These are phyloP conservation scores for Pseudorectes ferrugineus DNA, from an alignment of 2,113 vertebrate genomes.

Conservation along the genomic window DNA sequence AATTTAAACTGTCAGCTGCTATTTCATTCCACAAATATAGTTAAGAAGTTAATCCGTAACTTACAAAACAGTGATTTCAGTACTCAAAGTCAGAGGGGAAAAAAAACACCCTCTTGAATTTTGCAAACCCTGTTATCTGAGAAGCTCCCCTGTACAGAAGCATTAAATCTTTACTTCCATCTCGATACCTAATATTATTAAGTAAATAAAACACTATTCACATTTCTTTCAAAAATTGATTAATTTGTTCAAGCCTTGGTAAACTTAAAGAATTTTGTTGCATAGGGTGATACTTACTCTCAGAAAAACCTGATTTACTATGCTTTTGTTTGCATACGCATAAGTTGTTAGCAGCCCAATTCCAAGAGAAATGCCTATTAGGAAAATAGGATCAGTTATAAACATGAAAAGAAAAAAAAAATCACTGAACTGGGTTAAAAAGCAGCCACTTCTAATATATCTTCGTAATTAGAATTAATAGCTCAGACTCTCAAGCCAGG, in stretches of 20 bases:
- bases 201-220: background rate
- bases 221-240: conserved; percentile 21
- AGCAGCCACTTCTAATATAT: background rate
- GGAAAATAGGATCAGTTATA: conserved; percentile 76
- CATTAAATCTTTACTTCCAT: background rate
- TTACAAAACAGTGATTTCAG: background rate
- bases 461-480: conserved; percentile 37
- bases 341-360: conserved; percentile 94
- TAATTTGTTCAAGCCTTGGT: background rate
- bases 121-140: background rate
- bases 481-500: conserved; percentile 12
- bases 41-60: background rate
- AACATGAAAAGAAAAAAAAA: background rate
- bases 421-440: conserved; percentile 27
- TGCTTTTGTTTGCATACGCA: conserved; percentile 95
- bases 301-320: conserved; percentile 95
- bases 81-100: background rate
- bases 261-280: conserved; percentile 43
- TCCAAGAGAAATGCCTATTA: conserved; percentile 92
- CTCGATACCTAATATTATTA: background rate
- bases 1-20: background rate
- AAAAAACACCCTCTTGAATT: background rate
- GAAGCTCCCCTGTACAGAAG: background rate
- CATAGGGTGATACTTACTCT: conserved; percentile 82
- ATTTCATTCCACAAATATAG: background rate